Conservation (phyloP, 2,888 invertebrate genomes). For the Sarcophaga carnaria region DNA sequence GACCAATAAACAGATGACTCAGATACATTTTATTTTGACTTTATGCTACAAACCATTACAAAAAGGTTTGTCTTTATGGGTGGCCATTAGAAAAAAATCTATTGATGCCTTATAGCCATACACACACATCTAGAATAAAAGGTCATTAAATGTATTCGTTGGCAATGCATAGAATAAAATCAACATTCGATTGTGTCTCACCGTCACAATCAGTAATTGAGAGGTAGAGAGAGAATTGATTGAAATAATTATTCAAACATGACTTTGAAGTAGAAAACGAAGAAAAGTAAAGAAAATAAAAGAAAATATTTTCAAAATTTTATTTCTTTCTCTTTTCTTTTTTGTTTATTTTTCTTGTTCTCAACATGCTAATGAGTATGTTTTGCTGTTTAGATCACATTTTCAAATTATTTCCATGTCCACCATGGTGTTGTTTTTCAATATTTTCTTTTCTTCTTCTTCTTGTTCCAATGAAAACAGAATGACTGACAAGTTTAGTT, state of each 20-base stretch:
- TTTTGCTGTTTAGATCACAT: neutral
- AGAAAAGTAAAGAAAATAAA: neutral
- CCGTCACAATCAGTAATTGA: too few relatives aligned
- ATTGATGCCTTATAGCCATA: neutral
- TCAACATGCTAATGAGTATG: conserved; percentile 39
- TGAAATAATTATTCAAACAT: conserved; percentile 14
- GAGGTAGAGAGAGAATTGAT: too few relatives aligned
- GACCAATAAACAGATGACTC: conserved; percentile 11
- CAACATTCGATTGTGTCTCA: neutral
- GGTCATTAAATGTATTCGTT: conserved; percentile 3
- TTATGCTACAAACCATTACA: neutral
- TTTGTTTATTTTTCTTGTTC: neutral
- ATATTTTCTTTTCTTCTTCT: neutral
- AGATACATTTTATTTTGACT: neutral
- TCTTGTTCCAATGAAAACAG: neutral
- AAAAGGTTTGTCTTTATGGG: conserved; percentile 21
- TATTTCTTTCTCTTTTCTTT: conserved; percentile 31
- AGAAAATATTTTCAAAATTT: too few relatives aligned
- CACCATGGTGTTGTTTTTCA: neutral
- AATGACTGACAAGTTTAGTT: neutral
- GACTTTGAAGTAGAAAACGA: conserved; percentile 4
- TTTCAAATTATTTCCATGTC: neutral
- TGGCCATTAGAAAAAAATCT: conserved; percentile 37
- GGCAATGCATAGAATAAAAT: neutral
- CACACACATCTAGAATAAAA: too few relatives aligned